Conservation (phyloP, 2,888 invertebrate genomes). For the Mimumesa dahlbomi region DNA sequence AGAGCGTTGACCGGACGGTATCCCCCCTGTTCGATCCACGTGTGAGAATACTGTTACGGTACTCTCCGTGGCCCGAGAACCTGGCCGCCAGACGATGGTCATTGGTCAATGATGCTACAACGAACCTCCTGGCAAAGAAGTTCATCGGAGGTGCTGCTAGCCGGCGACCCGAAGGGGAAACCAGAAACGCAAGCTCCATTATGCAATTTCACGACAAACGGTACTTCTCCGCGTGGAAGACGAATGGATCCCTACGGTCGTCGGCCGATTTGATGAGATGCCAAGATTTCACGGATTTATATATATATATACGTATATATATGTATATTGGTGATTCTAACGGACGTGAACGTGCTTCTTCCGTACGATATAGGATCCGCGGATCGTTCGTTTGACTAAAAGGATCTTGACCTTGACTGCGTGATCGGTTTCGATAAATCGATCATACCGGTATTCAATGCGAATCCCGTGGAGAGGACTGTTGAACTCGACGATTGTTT, state of each 20-base stretch:
- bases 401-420: too few relatives aligned
- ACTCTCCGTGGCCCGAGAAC: constrained; percentile 53
- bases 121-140: constrained; percentile 50
- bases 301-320: too few relatives aligned
- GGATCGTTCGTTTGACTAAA: neutral
- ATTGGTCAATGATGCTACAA: constrained; percentile 65
- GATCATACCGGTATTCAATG: too few relatives aligned
- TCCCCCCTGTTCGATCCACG: constrained; percentile 63
- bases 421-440: too few relatives aligned
- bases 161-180: constrained; percentile 28
- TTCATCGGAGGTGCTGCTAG: constrained; percentile 36
- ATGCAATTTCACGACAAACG: constrained; percentile 59
- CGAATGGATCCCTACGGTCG: constrained; percentile 18
- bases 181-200: constrained; percentile 56
- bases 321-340: constrained; percentile 30
- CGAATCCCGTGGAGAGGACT: too few relatives aligned
- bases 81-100: constrained; percentile 55
- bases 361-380: neutral
- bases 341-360: constrained; percentile 3
- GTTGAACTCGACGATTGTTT: too few relatives aligned
- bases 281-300: constrained; percentile 22
- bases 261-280: constrained; percentile 35
- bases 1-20: constrained; percentile 78
- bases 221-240: constrained; percentile 52
- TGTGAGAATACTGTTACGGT: constrained; percentile 62